Percentiles rank a stretch among this genome's conserved stretches.
Conservation (phyloP, 2,888 invertebrate species). For the Falcaria lacertinaria region DNA sequence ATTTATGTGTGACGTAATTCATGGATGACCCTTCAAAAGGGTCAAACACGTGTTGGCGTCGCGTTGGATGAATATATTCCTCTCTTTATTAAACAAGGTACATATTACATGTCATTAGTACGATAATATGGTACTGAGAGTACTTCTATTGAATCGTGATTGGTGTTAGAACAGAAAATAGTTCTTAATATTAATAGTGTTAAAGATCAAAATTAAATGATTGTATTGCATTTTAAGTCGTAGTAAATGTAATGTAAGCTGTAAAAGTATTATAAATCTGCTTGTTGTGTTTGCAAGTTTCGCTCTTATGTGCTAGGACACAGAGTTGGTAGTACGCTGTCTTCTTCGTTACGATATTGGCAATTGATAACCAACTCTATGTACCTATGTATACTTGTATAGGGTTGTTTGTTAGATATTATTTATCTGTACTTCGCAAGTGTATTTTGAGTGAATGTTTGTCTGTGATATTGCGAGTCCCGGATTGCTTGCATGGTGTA, state of each 20-base stretch:
- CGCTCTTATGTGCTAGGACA: neutral
- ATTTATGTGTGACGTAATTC: too few relatives aligned
- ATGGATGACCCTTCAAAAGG: too few relatives aligned
- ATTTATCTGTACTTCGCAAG: neutral
- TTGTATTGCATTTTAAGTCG: neutral
- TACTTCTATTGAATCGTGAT: neutral
- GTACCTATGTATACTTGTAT: too few relatives aligned
- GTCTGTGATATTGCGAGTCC: neutral
- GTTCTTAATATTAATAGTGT: neutral
- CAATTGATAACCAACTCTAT: too few relatives aligned
- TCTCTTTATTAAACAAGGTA: neutral
- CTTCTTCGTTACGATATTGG: too few relatives aligned
- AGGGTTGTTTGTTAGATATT: too few relatives aligned
- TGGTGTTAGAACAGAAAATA: neutral
- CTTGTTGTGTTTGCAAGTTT: too few relatives aligned
- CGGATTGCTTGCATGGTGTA: neutral
- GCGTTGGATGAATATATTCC: neutral
- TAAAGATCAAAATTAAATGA: neutral
- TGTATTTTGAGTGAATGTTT: neutral
- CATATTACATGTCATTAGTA: neutral
- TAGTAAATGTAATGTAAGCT: neutral
- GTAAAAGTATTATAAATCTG: too few relatives aligned
- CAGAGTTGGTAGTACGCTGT: neutral
- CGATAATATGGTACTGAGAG: neutral
- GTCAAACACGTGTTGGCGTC: neutral